Conservation (phyloP, 2,113 vertebrate genomes). For the Lynx canadensis region DNA sequence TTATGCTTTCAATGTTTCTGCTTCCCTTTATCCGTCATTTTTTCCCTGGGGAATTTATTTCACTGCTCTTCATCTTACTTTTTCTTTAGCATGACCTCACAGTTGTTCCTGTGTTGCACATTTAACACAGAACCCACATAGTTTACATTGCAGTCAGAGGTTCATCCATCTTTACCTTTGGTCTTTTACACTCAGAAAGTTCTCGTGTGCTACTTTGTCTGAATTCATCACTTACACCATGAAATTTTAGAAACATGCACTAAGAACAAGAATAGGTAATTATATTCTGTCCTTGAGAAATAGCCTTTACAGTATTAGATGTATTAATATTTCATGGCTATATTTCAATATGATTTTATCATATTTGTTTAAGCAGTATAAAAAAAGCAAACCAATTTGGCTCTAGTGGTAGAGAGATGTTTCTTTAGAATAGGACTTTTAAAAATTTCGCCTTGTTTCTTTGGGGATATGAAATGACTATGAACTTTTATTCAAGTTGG, state of each 20-base stretch:
- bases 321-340: slow-evolving; percentile 67
- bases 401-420: background rate
- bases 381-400: slow-evolving; percentile 28
- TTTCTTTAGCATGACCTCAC: background rate
- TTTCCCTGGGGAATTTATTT: background rate
- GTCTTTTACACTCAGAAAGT: background rate
- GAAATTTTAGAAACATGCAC: background rate
- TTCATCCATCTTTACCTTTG: background rate
- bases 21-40: background rate
- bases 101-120: background rate
- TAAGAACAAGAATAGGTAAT: background rate
- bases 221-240: background rate
- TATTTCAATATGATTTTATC: slow-evolving; percentile 58
- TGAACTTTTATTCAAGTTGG: background rate
- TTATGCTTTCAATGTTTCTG: background rate
- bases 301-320: background rate
- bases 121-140: background rate
- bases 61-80: background rate
- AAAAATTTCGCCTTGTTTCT: background rate
- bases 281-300: slow-evolving; percentile 66
- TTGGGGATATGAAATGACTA: background rate
- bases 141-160: background rate
- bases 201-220: background rate
- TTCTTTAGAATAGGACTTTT: slow-evolving; percentile 38
- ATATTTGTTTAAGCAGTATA: slow-evolving; percentile 57